Conservation (phyloP, 2,113 vertebrate species). For the Melanostigma gelatinosum region DNA sequence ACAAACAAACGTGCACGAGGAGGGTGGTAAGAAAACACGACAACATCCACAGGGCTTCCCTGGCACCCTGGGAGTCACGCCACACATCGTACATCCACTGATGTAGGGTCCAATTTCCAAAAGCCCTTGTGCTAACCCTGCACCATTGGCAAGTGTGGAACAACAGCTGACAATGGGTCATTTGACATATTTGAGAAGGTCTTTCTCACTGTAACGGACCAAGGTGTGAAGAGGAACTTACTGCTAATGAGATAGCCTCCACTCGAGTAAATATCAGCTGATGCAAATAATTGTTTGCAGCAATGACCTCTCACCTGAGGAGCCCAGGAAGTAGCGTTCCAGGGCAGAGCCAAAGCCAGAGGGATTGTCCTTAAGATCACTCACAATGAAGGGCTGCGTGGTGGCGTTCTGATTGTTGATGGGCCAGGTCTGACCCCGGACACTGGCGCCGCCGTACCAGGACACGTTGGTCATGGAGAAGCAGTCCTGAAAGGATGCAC, state of each 20-base stretch:
- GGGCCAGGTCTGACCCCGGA: conserved; percentile 86
- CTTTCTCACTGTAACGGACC: not conserved
- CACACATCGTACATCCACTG: conserved; percentile 39
- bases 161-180: conserved; percentile 42
- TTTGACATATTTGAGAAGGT: conserved; percentile 13
- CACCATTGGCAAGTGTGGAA: conserved; percentile 23
- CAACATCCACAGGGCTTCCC: conserved; percentile 63
- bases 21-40: conserved; percentile 49
- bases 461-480: conserved; percentile 93
- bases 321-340: conserved; percentile 91
- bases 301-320: conserved; percentile 84
- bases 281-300: not conserved
- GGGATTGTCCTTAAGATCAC: conserved; percentile 82
- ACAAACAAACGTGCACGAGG: conserved; percentile 49
- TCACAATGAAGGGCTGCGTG: conserved; percentile 84
- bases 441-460: conserved; percentile 89
- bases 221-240: not conserved
- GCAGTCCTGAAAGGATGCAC: conserved; percentile 83
- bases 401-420: conserved; percentile 84
- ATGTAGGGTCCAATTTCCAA: conserved; percentile 57
- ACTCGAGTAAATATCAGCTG: not conserved
- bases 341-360: conserved; percentile 85
- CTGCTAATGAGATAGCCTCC: not conserved
- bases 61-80: conserved; percentile 42
- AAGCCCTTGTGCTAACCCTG: conserved; percentile 40